Evolutionary conservation across 2,113 vertebrate genomes (phyloP).

Genomic region (Cheirogaleus medius): DNA sequence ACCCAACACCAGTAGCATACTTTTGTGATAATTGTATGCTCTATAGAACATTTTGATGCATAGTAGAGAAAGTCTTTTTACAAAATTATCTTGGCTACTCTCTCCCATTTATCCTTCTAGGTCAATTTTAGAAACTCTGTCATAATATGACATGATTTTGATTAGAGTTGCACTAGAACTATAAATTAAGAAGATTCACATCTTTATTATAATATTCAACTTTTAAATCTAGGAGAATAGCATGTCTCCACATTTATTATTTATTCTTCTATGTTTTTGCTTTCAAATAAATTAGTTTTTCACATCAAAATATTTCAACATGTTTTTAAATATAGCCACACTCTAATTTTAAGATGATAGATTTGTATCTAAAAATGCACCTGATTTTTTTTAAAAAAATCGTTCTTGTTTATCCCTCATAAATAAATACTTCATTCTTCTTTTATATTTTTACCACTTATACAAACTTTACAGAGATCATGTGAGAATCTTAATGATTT

Average conservation of each 20-base stretch:
- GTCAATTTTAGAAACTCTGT: conserved; percentile 22
- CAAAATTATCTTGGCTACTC: not conserved
- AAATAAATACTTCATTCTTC: not conserved
- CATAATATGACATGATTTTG: not conserved
- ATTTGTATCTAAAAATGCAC: not conserved
- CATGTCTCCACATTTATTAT: not conserved
- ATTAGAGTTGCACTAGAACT: not conserved
- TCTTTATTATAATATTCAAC: not conserved
- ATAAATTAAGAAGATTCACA: not conserved
- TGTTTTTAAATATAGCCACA: not conserved
- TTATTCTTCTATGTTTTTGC: not conserved
- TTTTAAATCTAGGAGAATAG: not conserved
- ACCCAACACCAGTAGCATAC: not conserved
- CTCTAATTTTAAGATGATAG: not conserved
- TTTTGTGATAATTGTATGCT: not conserved
- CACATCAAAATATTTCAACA: not conserved
- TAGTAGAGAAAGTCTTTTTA: not conserved
- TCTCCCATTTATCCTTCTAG: not conserved
- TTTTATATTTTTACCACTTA: conserved; percentile 17
- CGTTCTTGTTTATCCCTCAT: not conserved
- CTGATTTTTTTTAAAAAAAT: not conserved
- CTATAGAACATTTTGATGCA: not conserved
- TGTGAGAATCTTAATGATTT: not conserved
- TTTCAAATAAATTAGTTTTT: not conserved
- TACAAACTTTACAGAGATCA: not conserved